A percentile compares a stretch with the other conserved stretches of the same genome.
Conservation (phyloP, 2,113 vertebrate species). For the Mugil cephalus region DNA sequence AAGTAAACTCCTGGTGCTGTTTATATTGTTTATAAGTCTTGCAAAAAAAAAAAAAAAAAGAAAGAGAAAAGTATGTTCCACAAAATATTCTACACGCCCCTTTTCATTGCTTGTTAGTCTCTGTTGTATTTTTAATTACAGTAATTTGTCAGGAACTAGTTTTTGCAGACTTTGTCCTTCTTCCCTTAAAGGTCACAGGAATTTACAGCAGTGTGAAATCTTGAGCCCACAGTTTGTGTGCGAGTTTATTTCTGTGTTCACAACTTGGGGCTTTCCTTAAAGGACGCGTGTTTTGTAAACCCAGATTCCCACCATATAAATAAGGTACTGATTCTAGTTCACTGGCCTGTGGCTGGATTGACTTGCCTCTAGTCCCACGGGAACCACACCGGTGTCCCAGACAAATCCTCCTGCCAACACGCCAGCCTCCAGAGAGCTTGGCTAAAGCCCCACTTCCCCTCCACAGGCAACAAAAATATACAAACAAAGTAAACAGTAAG, state of each 20-base stretch:
- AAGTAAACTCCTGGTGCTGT: too few species aligned
- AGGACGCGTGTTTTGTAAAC: conserved; percentile 49
- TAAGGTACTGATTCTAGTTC: conserved; percentile 54
- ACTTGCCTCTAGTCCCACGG: conserved; percentile 68
- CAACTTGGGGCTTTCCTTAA: conserved; percentile 27
- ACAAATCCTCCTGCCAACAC: conserved; percentile 75
- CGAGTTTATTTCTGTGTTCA: conserved; percentile 32
- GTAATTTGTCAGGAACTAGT: conserved; percentile 60
- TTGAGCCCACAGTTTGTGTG: conserved; percentile 13
- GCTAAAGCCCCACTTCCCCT: conserved; percentile 79
- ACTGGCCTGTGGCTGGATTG: conserved; percentile 44
- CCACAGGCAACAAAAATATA: conserved; percentile 61
- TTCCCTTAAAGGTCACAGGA: conserved; percentile 41
- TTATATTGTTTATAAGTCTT: too few species aligned
- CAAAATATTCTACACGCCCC: not conserved
- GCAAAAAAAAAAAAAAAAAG: not conserved
- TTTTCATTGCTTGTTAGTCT: conserved; percentile 17
- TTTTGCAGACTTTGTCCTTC: conserved; percentile 28
- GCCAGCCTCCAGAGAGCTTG: conserved; percentile 70
- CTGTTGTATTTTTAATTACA: conserved; percentile 64
- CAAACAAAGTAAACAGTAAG: conserved; percentile 78
- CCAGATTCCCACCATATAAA: conserved; percentile 25
- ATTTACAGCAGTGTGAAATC: conserved; percentile 27
- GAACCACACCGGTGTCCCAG: conserved; percentile 72
- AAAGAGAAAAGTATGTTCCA: too few species aligned